phyloP scores from a whole-genome alignment of 2,888 invertebrate genomes.

The Diaperis boleti region DNA sequence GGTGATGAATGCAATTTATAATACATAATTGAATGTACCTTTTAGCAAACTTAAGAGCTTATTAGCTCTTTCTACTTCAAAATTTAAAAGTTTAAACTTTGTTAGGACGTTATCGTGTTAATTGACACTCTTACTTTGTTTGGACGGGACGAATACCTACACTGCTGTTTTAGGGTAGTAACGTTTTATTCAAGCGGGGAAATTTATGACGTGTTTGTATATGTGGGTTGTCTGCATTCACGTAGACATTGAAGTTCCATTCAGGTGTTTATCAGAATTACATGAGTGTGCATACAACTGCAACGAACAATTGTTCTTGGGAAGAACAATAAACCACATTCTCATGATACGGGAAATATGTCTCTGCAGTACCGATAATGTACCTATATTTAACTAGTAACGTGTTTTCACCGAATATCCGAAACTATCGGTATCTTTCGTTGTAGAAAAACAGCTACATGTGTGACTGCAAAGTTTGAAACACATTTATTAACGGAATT shows the following conservation, averaged over 20 bases:
- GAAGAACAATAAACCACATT: constrained; percentile 26
- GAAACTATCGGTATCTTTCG: too few species aligned
- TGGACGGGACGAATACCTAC: too few species aligned
- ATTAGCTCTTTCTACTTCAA: too few species aligned
- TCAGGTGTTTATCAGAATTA: constrained; percentile 36
- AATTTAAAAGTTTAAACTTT: background rate
- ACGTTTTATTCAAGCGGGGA: constrained; percentile 19
- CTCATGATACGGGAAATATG: constrained; percentile 23
- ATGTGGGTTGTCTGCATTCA: constrained; percentile 26
- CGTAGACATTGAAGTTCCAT: constrained; percentile 27
- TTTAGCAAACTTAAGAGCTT: background rate
- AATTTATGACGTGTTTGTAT: constrained; percentile 32
- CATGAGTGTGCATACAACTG: constrained; percentile 25
- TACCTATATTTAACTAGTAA: constrained; percentile 21
- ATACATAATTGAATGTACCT: background rate
- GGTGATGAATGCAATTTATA: constrained; percentile 18
- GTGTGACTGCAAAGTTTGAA: too few species aligned
- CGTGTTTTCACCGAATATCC: too few species aligned
- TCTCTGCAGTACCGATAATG: constrained; percentile 23
- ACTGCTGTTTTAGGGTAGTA: constrained; percentile 7
- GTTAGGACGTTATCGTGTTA: background rate
- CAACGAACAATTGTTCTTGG: constrained; percentile 21
- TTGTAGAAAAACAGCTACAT: too few species aligned
- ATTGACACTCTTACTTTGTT: constrained; percentile 7
- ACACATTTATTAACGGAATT: too few species aligned